A percentile compares a stretch with the other conserved stretches of the same genome.
Conservation (phyloP, 2,888 invertebrate species). For the Meloe dianella region DNA sequence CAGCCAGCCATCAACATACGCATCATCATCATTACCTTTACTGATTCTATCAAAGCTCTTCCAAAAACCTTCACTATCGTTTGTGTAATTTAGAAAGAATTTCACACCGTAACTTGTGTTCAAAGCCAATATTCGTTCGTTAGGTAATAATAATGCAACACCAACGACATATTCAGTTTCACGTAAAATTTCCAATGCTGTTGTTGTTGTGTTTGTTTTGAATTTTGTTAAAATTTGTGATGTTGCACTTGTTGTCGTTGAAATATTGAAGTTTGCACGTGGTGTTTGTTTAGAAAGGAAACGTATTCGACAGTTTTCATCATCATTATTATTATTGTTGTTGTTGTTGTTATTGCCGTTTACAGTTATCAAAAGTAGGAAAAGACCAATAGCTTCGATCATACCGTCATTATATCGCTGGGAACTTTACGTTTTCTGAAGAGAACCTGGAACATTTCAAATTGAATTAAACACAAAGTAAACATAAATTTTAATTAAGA, state of each 20-base stretch:
- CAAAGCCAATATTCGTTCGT: conserved; percentile 46
- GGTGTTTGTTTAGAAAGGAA: conserved; percentile 48
- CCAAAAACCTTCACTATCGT: conserved; percentile 64
- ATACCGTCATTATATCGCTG: conserved; percentile 55
- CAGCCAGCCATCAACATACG: conserved; percentile 59
- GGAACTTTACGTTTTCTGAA: conserved; percentile 36
- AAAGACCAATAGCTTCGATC: conserved; percentile 54
- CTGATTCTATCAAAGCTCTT: conserved; percentile 54
- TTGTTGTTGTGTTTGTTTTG: not conserved
- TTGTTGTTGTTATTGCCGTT: conserved; percentile 57
- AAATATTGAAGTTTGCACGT: not conserved
- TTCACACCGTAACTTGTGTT: conserved; percentile 48
- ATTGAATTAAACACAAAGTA: not conserved
- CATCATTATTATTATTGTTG: not conserved
- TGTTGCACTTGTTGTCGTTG: not conserved
- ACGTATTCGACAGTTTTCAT: conserved; percentile 51
- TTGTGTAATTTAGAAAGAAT: conserved; percentile 53
- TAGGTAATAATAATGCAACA: conserved; percentile 52
- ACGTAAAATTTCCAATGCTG: not conserved
- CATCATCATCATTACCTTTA: conserved; percentile 52
- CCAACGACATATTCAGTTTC: not conserved
- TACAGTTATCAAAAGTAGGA: conserved; percentile 61
- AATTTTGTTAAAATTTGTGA: not conserved
- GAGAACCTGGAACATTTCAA: conserved; percentile 43
- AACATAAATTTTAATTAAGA: not conserved